These are phyloP conservation scores for Chelidonichthys spinosus DNA, from an alignment of 2,797 vertebrate genomes.

Conservation along the genomic window DNA sequence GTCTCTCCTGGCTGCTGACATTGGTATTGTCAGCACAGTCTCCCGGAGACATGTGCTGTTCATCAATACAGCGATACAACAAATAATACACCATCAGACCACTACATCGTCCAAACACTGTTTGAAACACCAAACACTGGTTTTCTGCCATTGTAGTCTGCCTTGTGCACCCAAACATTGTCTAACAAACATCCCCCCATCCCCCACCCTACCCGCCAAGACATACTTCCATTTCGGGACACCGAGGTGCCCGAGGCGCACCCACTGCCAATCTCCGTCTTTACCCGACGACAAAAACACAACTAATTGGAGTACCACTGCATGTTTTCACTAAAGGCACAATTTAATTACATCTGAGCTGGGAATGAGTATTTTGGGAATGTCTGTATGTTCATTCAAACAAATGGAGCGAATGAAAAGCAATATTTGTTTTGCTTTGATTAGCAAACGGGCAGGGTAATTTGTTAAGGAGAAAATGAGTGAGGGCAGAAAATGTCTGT, in stretches of 20 bases:
- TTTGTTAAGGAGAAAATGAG: slow-evolving; percentile 79
- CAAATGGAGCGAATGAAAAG: slow-evolving; percentile 89
- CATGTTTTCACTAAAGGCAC: slow-evolving; percentile 90
- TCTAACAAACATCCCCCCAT: slow-evolving; percentile 23
- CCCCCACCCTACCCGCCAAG: slow-evolving; percentile 42
- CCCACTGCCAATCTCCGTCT: slow-evolving; percentile 78
- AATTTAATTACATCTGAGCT: slow-evolving; percentile 90
- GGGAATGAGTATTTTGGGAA: slow-evolving; percentile 89
- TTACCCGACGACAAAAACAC: slow-evolving; percentile 84
- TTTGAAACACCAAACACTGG: slow-evolving; percentile 20
- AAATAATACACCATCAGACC: slow-evolving; percentile 24
- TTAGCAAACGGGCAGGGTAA: slow-evolving; percentile 84
- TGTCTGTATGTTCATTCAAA: slow-evolving; percentile 85
- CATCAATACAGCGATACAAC: not conserved
- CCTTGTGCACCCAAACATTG: slow-evolving; percentile 40
- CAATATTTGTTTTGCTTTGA: slow-evolving; percentile 91
- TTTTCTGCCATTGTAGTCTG: slow-evolving; percentile 32
- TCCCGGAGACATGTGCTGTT: not conserved
- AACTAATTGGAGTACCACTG: slow-evolving; percentile 89
- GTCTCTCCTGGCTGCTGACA: not conserved
- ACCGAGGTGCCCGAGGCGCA: slow-evolving; percentile 78
- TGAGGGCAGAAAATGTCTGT: slow-evolving; percentile 74
- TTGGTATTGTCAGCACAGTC: not conserved
- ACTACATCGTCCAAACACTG: slow-evolving; percentile 39
- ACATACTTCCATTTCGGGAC: slow-evolving; percentile 76